phyloP scores from a whole-genome alignment of 1,140 invertebrate species.

The Drosophila oshimai region DNA sequence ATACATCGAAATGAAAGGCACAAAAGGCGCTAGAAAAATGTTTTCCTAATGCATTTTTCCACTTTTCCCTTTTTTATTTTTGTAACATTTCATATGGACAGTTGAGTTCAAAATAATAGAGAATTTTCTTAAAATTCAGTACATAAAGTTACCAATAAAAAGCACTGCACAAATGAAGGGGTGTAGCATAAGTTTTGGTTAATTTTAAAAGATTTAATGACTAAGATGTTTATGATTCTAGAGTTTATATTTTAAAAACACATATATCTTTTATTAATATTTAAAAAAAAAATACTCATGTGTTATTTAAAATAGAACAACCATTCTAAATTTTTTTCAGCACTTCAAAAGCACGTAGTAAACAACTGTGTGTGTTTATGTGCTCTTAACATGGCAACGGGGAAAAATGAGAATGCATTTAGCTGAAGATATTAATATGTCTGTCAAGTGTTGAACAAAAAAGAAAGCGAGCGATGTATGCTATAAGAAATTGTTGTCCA shows the following conservation, averaged over 20 bases:
- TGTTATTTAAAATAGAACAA: too few relatives aligned
- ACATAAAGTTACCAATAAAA: too few relatives aligned
- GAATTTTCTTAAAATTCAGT: too few relatives aligned
- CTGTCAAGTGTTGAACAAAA: slow-evolving; percentile 27
- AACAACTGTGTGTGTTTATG: slow-evolving; percentile 1
- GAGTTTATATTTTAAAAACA: too few relatives aligned
- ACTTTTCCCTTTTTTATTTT: slow-evolving; percentile 31
- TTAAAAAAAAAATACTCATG: too few relatives aligned
- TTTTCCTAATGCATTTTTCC: slow-evolving; percentile 56
- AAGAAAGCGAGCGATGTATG: slow-evolving; percentile 20
- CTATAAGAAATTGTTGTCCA: slow-evolving; percentile 10
- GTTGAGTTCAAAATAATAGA: background rate
- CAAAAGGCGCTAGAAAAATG: slow-evolving; percentile 49
- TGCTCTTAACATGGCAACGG: slow-evolving; percentile 29
- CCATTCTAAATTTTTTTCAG: too few relatives aligned
- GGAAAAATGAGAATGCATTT: slow-evolving; percentile 23
- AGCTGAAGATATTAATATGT: slow-evolving; percentile 40
- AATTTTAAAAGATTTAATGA: too few relatives aligned
- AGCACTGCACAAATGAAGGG: too few relatives aligned
- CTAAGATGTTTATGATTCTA: too few relatives aligned
- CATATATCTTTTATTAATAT: too few relatives aligned
- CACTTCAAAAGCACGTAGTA: too few relatives aligned
- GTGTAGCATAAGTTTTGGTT: too few relatives aligned
- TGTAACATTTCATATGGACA: background rate
- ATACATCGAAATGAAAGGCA: slow-evolving; percentile 50